phyloP scores from a whole-genome alignment of 2,797 vertebrate species.

The Spondyliosoma cantharus region DNA sequence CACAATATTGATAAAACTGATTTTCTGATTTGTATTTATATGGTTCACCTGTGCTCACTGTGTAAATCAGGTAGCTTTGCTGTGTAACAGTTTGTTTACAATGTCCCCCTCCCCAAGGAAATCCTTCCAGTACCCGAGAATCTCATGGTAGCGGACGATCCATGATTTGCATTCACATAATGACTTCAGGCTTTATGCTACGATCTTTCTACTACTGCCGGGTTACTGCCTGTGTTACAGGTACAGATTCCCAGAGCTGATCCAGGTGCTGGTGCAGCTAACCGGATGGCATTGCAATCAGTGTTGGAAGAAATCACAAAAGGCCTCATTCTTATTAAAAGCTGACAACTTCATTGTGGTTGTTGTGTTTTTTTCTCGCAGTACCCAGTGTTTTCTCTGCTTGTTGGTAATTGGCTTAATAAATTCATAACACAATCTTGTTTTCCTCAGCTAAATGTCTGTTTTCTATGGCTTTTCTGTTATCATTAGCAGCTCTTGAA shows the following conservation, averaged over 20 bases:
- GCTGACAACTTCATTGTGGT: conserved; percentile 4
- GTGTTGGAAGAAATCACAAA: conserved; percentile 5
- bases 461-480: conserved; percentile 35
- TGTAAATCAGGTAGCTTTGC: not conserved
- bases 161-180: not conserved
- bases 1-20: not conserved
- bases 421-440: conserved; percentile 21
- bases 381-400: not conserved
- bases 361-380: not conserved
- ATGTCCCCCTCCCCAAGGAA: not conserved
- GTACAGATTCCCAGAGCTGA: conserved; percentile 5
- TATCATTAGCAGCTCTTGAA: conserved; percentile 37
- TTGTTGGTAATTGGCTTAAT: conserved; percentile 27
- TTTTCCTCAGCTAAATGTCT: conserved; percentile 29
- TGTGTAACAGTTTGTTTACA: not conserved
- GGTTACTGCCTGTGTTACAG: conserved; percentile 8
- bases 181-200: conserved; percentile 13
- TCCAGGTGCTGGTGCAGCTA: conserved; percentile 3
- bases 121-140: not conserved
- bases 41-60: not conserved
- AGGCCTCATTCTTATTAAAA: conserved; percentile 5
- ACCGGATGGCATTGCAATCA: not conserved
- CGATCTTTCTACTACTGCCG: conserved; percentile 6
- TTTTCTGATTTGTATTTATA: too few relatives aligned
- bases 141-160: not conserved